These are phyloP conservation scores for Rhysida immarginata DNA, from an alignment of 1,140 invertebrate species.

Conservation along the genomic window DNA sequence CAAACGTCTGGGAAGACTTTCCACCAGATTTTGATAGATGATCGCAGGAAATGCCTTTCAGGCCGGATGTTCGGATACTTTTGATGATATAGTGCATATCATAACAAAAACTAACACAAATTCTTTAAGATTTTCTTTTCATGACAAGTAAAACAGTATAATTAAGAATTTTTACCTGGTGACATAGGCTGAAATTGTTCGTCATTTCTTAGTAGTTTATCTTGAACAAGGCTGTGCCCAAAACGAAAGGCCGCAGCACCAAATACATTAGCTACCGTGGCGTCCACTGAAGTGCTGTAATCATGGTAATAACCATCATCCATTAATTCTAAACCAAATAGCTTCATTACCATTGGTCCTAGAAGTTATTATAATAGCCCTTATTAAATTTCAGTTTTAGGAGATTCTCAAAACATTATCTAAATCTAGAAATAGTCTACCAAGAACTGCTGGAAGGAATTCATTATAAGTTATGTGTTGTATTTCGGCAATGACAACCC, in stretches of 20 bases:
- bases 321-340: slow-evolving; percentile 21
- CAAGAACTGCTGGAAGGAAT: slow-evolving; percentile 44
- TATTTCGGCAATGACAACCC: slow-evolving; percentile 36
- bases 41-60: no score
- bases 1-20: no score
- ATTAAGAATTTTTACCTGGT: slow-evolving; percentile 22
- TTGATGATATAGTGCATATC: no score
- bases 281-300: slow-evolving; percentile 38
- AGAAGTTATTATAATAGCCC: no score
- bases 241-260: slow-evolving; percentile 43
- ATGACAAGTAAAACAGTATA: no score
- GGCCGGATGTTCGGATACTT: no score
- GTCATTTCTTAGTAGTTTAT: slow-evolving; percentile 23
- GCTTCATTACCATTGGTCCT: slow-evolving; percentile 18
- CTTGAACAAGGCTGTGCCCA: slow-evolving; percentile 38
- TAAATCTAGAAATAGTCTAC: no score
- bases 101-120: no score
- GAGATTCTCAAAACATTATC: no score
- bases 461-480: slow-evolving; percentile 51
- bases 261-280: slow-evolving; percentile 41
- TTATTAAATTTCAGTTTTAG: no score
- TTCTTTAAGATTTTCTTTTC: no score
- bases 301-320: slow-evolving; percentile 22
- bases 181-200: slow-evolving; percentile 20
- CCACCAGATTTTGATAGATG: no score